Base-by-base conservation (phyloP, 2,797 vertebrate species). In the Rhodeus uyekii region DNA sequence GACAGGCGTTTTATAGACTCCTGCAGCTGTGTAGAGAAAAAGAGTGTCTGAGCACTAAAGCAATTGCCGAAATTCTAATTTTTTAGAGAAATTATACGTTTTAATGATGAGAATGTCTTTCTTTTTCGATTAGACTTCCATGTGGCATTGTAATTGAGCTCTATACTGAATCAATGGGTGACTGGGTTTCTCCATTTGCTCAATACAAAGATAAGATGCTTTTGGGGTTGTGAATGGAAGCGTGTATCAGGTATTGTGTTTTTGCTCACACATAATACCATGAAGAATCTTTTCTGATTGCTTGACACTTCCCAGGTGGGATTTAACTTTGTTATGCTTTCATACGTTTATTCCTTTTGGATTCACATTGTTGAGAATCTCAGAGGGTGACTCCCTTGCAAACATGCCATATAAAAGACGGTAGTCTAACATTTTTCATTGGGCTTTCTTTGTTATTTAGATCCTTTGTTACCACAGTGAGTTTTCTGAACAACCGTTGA, bases 181-280 rank as follows among this genome's bases (percentile, higher is more conserved):
- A 46, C 53, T 14, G 58, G 24, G n/a, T 36, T 77, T 46, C 50
- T 1, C 61, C 32, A 8, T 19, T n/a, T 42, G 44, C 93, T 93
- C 94, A 86, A 89, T 90, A 91, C 90, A 90, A 88, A 93, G 93
- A 94, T 93, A 87, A 92, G 92, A 90, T 89, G 90, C 90, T 55
- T 90, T 90, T 86, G 83, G 89, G 89, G 82, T 81, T 76, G 5
- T 81, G 83, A 84, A 86, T 36, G 81, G 87, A 78, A 80, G 80
- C 0, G 8, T 8, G 8, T 85, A 64, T 64, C 73, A 81, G 84
- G 72, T 60, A 68, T 61, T 46, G 68, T 84, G 78, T 68, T 82
- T 36, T 78, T 58, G 36, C 55, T 69, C 36, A 14, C 63, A 48
- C 53, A 44, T 72, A 29, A 53, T 39, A 55, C 71, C 9, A 34